These are phyloP conservation scores for Gracilinanus agilis DNA, from an alignment of 2,113 vertebrate genomes.

Conservation along the genomic window DNA sequence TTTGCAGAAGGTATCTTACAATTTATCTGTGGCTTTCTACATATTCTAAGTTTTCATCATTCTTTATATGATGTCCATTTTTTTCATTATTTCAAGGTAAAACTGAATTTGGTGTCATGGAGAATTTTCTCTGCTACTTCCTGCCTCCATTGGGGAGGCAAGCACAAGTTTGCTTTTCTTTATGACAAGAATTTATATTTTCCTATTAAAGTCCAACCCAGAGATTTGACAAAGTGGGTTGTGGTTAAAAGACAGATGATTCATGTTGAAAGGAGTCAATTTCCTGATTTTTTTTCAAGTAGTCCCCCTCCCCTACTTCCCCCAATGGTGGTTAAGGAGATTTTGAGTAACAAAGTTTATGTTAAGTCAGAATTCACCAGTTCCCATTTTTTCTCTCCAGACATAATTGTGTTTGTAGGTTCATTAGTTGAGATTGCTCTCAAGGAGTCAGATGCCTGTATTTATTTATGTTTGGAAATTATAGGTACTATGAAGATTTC, in stretches of 20 bases:
- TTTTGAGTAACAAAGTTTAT: not conserved
- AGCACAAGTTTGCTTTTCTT: constrained; percentile 22
- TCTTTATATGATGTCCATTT: not conserved
- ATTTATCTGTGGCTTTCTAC: constrained; percentile 16
- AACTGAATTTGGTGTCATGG: constrained; percentile 39
- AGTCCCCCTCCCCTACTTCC: no score
- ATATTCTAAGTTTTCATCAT: not conserved
- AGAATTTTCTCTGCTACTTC: constrained; percentile 13
- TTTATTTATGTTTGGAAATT: constrained; percentile 41
- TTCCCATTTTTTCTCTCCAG: constrained; percentile 6
- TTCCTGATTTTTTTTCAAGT: constrained; percentile 38
- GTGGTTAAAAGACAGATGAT: not conserved
- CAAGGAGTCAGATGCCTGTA: constrained; percentile 39
- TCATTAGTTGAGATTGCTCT: not conserved
- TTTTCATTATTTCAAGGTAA: constrained; percentile 29
- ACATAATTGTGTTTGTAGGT: not conserved
- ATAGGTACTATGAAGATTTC: constrained; percentile 39
- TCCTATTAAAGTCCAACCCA: not conserved
- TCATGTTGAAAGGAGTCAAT: not conserved
- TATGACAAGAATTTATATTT: constrained; percentile 36
- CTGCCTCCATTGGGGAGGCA: not conserved
- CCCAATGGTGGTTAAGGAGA: not conserved
- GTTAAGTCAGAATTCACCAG: constrained; percentile 1
- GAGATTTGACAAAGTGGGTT: not conserved
- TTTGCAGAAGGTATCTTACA: constrained; percentile 22